Base-by-base conservation (phyloP, 2,797 vertebrate genomes). In the Nannoperca obscura region DNA sequence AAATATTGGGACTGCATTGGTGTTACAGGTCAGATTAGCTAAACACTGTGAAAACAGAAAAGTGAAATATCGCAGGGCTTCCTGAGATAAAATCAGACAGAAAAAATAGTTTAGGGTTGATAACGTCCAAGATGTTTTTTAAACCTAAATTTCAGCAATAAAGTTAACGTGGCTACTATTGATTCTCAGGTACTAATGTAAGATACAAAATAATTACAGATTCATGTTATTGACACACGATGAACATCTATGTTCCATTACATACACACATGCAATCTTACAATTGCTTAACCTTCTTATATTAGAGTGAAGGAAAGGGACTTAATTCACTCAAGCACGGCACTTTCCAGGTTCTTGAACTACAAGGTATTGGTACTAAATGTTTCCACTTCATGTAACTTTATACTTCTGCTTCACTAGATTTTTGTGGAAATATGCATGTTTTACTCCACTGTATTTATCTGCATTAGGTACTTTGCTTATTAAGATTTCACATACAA, bases 41-140 rank as follows among this genome's bases (percentile, higher is more conserved):
- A 27, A n/a, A 32, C 30, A 38, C 24, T 53, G 17, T 53, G 14
- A 57, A 60, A 10, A 59, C 53, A 52, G 47, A 67, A n/a, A 10
- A 49, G 61, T n/a, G 61, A 14, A 65, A 55, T 3, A 42, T 49
- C 12, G 53, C 78, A 32, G 15, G 10, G 36, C 24, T n/a, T 52
- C 60, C 13, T 17, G 22, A 68, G 58, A 80, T 50, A 50, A 74
- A 12, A 74, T 61, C 54, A 61, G 50, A 54, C 17, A 30, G 14
- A n/a, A 10, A 71, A 50, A 80, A 44, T 7, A 50, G 20, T 17
- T 52, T 19, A 14, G 36, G 14, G 55, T 0, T 38, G 30, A 42
- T 24, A 24, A 11, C 9, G 2, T 62, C 2, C 7, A 44, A n/a
- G 10, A 8, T 55, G 15, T 22, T 67, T 58, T 61, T 58, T 7